phyloP scores from a whole-genome alignment of 1,140 invertebrate genomes.

The Phenacoccus solenopsis region DNA sequence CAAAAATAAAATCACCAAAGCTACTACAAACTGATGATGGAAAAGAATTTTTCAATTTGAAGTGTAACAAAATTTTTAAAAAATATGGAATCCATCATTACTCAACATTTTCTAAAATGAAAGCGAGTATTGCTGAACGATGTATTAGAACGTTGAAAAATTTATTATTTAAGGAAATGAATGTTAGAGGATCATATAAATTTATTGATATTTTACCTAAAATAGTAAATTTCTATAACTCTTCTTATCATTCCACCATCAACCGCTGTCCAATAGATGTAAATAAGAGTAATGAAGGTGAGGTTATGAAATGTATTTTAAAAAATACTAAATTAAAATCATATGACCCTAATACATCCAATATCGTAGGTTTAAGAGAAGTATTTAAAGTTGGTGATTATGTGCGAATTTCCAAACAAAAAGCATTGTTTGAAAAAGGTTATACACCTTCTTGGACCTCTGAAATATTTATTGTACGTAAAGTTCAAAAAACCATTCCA shows the following conservation, averaged over 20 bases:
- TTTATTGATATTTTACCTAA: conserved; percentile 25
- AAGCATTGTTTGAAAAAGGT: conserved; percentile 24
- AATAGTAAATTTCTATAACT: conserved; percentile 35
- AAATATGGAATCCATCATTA: conserved; percentile 35
- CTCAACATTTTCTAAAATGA: conserved; percentile 34
- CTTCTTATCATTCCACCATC: conserved; percentile 34
- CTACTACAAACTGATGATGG: conserved; percentile 36
- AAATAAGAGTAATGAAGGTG: conserved; percentile 18
- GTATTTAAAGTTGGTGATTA: conserved; percentile 24
- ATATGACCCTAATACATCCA: too few species aligned
- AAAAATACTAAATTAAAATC: too few species aligned
- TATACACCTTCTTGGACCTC: conserved; percentile 22
- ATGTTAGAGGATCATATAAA: conserved; percentile 24
- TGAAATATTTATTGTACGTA: conserved; percentile 22
- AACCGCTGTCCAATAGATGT: conserved; percentile 33
- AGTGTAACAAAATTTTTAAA: conserved; percentile 30
- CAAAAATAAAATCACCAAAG: conserved; percentile 26
- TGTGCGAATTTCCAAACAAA: conserved; percentile 21
- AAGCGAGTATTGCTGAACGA: conserved; percentile 36
- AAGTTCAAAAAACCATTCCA: conserved; percentile 22
- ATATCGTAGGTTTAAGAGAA: too few species aligned
- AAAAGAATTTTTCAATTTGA: conserved; percentile 34
- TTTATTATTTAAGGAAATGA: conserved; percentile 34
- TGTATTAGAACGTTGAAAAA: conserved; percentile 37
- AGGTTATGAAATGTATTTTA: conserved; percentile 23